These are phyloP conservation scores for Apomyelois bistriatella DNA, from an alignment of 2,888 invertebrate genomes.

Conservation along the genomic window DNA sequence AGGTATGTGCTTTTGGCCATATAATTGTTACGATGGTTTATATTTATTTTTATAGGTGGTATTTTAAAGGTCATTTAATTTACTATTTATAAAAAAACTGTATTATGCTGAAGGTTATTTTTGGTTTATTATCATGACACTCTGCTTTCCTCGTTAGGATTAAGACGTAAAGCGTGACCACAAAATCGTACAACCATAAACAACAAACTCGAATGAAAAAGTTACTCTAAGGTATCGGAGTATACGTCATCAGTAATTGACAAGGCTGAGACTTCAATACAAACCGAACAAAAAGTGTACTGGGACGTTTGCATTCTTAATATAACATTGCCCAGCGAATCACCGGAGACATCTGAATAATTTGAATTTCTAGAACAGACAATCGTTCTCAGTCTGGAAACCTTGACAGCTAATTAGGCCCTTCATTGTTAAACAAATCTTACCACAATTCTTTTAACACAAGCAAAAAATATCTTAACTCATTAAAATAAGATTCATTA, in stretches of 20 bases:
- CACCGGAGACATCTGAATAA: conserved; percentile 76
- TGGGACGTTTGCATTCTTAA: conserved; percentile 32
- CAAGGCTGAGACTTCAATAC: not conserved
- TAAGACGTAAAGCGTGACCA: too few species aligned
- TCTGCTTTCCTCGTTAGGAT: too few species aligned
- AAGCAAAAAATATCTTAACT: conserved; percentile 33
- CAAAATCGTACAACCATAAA: too few species aligned
- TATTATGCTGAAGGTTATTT: too few species aligned
- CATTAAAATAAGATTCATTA: conserved; percentile 40
- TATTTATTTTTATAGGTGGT: too few species aligned
- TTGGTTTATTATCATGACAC: too few species aligned
- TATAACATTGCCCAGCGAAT: conserved; percentile 60
- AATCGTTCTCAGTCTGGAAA: conserved; percentile 48
- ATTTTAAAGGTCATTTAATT: too few species aligned
- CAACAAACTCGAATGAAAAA: too few species aligned
- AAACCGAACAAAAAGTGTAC: conserved; percentile 27
- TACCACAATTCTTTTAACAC: conserved; percentile 34
- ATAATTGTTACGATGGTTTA: too few species aligned
- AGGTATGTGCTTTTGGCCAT: too few species aligned
- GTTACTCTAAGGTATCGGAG: too few species aligned
- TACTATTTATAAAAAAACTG: too few species aligned
- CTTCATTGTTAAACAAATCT: conserved; percentile 75
- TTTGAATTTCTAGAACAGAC: conserved; percentile 71
- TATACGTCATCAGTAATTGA: not conserved
- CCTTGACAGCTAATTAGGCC: conserved; percentile 78